Evolutionary conservation across 2,113 vertebrate species (phyloP).

Genomic region (Benitochromis conjunctus): DNA sequence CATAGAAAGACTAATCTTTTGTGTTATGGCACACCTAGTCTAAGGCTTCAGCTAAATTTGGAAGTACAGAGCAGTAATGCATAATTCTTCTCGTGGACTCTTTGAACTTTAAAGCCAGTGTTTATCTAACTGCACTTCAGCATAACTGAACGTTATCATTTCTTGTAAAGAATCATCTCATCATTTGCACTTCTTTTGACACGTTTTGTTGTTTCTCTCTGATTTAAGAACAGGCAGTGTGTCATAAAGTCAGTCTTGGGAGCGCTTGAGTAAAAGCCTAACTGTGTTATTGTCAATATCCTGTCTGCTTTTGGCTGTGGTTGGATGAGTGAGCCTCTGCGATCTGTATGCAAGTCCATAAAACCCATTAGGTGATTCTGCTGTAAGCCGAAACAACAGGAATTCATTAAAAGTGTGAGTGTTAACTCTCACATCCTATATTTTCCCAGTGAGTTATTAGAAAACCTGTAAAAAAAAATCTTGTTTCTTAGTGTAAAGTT

Average conservation of each 20-base stretch:
- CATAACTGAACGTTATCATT: not conserved
- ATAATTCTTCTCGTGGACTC: not conserved
- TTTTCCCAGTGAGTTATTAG: not conserved
- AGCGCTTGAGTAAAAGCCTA: slow-evolving; percentile 24
- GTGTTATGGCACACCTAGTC: not conserved
- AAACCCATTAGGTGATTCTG: slow-evolving; percentile 41
- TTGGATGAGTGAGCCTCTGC: not conserved
- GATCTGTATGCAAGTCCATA: slow-evolving; percentile 31
- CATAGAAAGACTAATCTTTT: not conserved
- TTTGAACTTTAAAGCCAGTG: not conserved
- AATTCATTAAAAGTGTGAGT: slow-evolving; percentile 49
- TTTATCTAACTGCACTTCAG: not conserved
- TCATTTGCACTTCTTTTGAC: not conserved
- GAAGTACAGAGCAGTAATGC: not conserved
- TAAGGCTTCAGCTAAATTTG: not conserved
- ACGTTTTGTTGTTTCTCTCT: not conserved
- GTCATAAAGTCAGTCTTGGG: slow-evolving; percentile 6
- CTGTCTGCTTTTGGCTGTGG: slow-evolving; percentile 46
- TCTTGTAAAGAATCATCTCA: not conserved
- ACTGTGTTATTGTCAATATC: slow-evolving; percentile 58
- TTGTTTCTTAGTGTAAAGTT: not conserved
- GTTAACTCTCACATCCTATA: slow-evolving; percentile 26
- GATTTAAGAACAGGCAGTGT: not conserved
- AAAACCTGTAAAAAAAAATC: not conserved
- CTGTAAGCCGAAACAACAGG: slow-evolving; percentile 54